Conservation (phyloP, 2,888 invertebrate species). For the Carcina quercana region DNA sequence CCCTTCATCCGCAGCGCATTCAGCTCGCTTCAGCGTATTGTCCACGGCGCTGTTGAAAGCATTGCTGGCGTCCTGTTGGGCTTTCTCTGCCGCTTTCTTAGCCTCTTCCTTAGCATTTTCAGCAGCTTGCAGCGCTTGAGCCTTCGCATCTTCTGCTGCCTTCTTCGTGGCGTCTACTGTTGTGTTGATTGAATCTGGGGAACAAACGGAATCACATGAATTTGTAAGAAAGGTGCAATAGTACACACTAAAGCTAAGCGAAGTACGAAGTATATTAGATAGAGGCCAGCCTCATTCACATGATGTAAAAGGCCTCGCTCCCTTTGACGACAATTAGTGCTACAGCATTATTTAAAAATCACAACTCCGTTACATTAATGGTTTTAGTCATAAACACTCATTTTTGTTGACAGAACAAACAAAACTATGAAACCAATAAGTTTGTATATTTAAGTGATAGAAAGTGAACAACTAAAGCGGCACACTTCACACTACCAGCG, state of each 20-base stretch:
- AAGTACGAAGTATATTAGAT: no score
- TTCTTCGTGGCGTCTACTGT: conserved; percentile 62
- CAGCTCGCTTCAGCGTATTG: conserved; percentile 55
- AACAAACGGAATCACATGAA: no score
- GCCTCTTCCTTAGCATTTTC: conserved; percentile 65
- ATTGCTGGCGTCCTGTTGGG: conserved; percentile 61
- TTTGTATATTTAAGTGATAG: no score
- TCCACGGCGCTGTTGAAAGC: conserved; percentile 59
- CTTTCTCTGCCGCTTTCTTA: conserved; percentile 67
- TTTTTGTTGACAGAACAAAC: no score
- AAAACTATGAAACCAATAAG: no score
- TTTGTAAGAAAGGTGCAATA: background rate
- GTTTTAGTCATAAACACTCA: no score
- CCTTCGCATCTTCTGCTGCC: conserved; percentile 51
- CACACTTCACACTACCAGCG: no score
- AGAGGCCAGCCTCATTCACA: background rate
- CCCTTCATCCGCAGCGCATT: conserved; percentile 68
- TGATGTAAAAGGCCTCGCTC: background rate
- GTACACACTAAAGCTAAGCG: background rate
- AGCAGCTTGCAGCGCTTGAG: conserved; percentile 44
- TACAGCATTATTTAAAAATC: background rate
- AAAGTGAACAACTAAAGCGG: no score
- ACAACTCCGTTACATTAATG: no score
- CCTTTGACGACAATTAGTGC: background rate
- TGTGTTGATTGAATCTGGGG: conserved; percentile 52